Evolutionary conservation across 37 sponge, comb jelly and placozoan species (phyloP), one percentile per base, ranked within the genome.

Genomic region (Ephydatia muelleri): DNA sequence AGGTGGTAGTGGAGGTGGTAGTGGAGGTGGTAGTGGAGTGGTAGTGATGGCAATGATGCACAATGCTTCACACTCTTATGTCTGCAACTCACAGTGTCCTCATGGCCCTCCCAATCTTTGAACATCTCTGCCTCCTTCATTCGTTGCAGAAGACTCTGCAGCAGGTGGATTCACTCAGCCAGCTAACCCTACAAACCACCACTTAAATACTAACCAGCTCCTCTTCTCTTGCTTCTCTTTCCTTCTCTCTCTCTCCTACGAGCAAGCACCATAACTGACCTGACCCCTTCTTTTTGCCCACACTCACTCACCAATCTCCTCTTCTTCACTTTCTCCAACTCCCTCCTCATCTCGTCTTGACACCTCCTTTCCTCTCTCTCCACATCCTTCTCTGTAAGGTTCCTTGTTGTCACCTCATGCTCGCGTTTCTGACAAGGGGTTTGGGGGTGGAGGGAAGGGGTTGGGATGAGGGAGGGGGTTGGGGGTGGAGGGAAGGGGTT

Each of bases 51-150:
- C 23, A 31, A 29, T 66, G 31, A 28, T 57, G 57, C 57, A 57
- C 19, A 1, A 1, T 57, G 57, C 57, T 57, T 14, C 16, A 57
- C 1, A 1, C 57, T 21, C 19, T 43, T 13, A 67, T n/a, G 84
- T 33, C 66, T 57, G 16, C 21, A 34, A 87, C 92, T 33, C 40
- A 96, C 97, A 49, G 90, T 66, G 38, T 97, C 99, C 80, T 99
- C 99, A 73, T 99, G 96, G 32, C 92, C 73, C 65, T 93, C 94
- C 99, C 99, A 99, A 66, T 95, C 93, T 67, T 93, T 95, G 84
- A 99, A 99, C 85, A 85, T 84, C 39, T 95, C 99, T 26, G 94
- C 88, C 48, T 99, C 99, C 78, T 94, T 99, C 93, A 94, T 82
- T 38, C 96, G 83, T 79, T 96, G 97, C 29, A 94, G 77, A 65